Base-by-base conservation (phyloP, 2,797 vertebrate genomes). In the Triplophysa bombifrons region DNA sequence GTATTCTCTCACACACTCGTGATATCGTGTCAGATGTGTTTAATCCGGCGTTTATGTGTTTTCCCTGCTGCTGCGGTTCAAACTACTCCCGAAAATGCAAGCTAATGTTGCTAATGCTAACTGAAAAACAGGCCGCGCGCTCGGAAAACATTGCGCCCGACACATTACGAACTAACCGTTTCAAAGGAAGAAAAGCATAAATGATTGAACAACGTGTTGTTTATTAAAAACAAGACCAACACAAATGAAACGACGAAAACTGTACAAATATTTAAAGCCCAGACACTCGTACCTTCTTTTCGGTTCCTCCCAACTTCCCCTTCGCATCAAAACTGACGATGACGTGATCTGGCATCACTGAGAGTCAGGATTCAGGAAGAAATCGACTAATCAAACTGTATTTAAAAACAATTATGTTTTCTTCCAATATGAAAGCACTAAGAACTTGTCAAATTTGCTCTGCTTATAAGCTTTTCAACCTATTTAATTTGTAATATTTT, bases 281-380 rank as follows among this genome's bases (percentile, higher is more conserved):
- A 34, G 11, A n/a, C 30, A 22, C 22, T 80, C 61, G 50, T 86
- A 85, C 83, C 87, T 87, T 87, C 76, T 86, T 85, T 87, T 89
- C 84, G 60, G 50, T 86, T 92, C 89, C 88, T 89, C 82, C 88
- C 89, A 91, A 92, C 94, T 94, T 92, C 91, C 89, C 86, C 88
- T 89, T 91, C 83, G 86, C 91, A 88, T 90, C 89, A 50, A 84
- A 83, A 89, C 83, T 87, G 87, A 89, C 87, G 86, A 89, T 90
- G 92, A 91, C 92, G 90, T 91, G 90, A 92, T 63, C 55, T 90
- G 89, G 90, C 91, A 88, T 64, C 61, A 65, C 58, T 20, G 80
- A 80, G 87, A 88, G 88, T 89, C 25, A 2, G 0, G 87, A 88
- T 87, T 89, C 25, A 2, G 0, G n/a, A 44, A n/a, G 22, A 38